Evolutionary conservation across 2,888 invertebrate species (phyloP), one percentile per base, ranked within the genome.

Genomic region (Macrophya alboannulata): DNA sequence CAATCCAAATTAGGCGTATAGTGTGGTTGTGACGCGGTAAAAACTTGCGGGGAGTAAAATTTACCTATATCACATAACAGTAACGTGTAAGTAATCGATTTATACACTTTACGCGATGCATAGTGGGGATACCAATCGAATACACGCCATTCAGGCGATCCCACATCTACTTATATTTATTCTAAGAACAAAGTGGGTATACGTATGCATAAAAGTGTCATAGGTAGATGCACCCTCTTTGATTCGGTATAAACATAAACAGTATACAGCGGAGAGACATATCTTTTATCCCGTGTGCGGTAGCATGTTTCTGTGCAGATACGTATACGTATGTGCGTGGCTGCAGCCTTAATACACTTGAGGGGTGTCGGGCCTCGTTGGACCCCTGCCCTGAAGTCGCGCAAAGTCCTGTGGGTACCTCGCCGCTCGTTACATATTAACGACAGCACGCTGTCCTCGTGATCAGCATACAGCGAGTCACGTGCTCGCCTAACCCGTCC

Each of bases 401-500:
- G 81, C 40, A 81, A 62, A 62, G 81, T 81, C 51, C 81, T 62
- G 59, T 15, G 40, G 40, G 59, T 85, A 86, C 86, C 87, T 87
- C 48, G 84, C 86, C 86, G 88, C 90, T 89, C 89, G 90, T 90
- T 90, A 91, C 92, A 92, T 92, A 92, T 92, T 91, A 92, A 92
- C 90, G 86, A 89, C 87, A 86, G 84, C 86, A 85, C 84, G 87
- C 84, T 87, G 86, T 86, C 86, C 86, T 86, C 87, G 86, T 88
- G 90, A 92, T 92, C 92, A 91, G 87, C 92, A 91, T 92, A 92
- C 88, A 88, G 91, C 92, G 90, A 92, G 92, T 92, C 92, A 92
- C 89, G 87, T 88, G 88, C 88, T 88, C 88, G 87, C 89, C 88
- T 88, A 87, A 87, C 84, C 84, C 86, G 86, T 84, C 15, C 59